Conservation (phyloP, 1,140 invertebrate genomes). For the Bombus huntii region DNA sequence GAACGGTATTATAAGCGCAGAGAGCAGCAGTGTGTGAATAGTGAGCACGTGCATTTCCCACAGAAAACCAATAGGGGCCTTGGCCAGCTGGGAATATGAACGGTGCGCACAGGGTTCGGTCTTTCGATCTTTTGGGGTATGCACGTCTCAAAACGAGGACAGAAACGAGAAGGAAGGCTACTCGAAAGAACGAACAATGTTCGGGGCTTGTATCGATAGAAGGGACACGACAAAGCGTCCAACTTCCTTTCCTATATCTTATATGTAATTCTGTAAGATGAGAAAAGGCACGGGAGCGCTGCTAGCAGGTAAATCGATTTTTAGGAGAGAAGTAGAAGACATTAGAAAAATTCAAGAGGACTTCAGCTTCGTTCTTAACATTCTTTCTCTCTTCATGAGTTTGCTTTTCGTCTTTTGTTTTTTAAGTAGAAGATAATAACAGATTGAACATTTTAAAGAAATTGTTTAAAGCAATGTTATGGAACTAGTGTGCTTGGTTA, state of each 20-base stretch:
- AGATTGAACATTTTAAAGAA: not conserved
- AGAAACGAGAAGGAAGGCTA: constrained; percentile 40
- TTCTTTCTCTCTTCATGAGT: too few species aligned
- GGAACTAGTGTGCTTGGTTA: not conserved
- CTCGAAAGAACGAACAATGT: constrained; percentile 42
- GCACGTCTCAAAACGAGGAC: constrained; percentile 23
- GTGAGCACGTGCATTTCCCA: constrained; percentile 81
- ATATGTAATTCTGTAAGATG: constrained; percentile 3
- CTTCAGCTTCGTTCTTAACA: not conserved
- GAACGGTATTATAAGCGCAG: constrained; percentile 63
- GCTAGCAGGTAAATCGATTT: constrained; percentile 21
- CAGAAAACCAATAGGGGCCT: constrained; percentile 77
- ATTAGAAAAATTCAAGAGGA: not conserved
- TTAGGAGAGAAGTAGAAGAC: not conserved
- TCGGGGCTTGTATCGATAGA: constrained; percentile 29
- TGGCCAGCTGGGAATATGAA: constrained; percentile 71
- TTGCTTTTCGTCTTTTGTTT: not conserved
- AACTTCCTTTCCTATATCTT: constrained; percentile 15
- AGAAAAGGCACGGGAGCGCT: not conserved
- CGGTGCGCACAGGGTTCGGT: constrained; percentile 51
- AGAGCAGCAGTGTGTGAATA: constrained; percentile 78
- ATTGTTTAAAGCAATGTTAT: not conserved
- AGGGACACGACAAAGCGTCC: constrained; percentile 29
- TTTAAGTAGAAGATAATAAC: not conserved
- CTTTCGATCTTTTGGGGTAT: constrained; percentile 51